Evolutionary conservation across 2,113 vertebrate genomes (phyloP).

Genomic region (Pungitius pungitius): DNA sequence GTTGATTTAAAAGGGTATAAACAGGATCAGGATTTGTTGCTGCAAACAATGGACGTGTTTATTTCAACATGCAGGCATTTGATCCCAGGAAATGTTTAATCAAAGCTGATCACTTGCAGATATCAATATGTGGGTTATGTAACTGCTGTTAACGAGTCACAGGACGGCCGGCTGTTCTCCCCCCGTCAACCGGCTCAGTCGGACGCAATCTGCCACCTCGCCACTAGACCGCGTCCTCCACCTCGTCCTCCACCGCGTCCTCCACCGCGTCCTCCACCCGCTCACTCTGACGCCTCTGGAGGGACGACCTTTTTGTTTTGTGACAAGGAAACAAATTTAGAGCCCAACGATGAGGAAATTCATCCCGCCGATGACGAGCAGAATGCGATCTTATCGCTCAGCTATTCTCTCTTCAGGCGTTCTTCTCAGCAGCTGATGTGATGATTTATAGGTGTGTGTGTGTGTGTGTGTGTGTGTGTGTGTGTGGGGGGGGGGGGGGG

Average conservation of each 20-base stretch:
- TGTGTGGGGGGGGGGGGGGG: constrained; percentile 14
- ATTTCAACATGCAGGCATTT: not conserved
- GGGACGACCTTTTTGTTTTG: not conserved
- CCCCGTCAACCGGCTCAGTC: not conserved
- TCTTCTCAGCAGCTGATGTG: not conserved
- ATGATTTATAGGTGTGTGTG: constrained; percentile 22
- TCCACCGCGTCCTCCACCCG: no score
- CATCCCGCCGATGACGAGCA: not conserved
- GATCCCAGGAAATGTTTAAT: not conserved
- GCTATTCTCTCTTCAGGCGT: not conserved
- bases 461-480: constrained; percentile 23
- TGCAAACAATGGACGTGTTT: not conserved
- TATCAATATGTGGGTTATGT: not conserved
- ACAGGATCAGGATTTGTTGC: not conserved
- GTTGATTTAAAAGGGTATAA: not conserved
- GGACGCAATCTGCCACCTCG: not conserved
- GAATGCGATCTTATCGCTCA: not conserved
- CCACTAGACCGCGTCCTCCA: not conserved
- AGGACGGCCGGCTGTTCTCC: not conserved
- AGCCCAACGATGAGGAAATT: constrained; percentile 22
- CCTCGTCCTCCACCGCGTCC: not conserved
- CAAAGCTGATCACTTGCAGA: not conserved
- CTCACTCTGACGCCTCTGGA: not conserved
- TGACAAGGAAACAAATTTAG: not conserved
- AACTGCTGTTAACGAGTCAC: constrained; percentile 6